These are phyloP conservation scores for Laothoe populi DNA, from an alignment of 2,888 invertebrate species.

Conservation along the genomic window DNA sequence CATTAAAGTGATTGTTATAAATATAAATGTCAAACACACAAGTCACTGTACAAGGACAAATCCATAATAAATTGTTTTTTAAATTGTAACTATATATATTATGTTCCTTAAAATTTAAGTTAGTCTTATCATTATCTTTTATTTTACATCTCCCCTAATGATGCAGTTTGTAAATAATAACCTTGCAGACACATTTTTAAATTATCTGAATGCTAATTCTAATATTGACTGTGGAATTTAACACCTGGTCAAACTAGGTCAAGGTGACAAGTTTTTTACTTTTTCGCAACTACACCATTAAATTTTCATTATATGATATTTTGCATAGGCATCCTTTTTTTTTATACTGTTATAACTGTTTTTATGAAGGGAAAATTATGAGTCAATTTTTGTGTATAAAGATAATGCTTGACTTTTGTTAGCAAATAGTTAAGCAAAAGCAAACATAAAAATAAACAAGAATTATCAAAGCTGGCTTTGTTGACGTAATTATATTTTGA, in stretches of 20 bases:
- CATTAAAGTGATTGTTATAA: too few relatives aligned
- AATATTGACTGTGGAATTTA: conserved; percentile 17
- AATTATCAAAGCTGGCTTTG: too few relatives aligned
- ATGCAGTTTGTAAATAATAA: not conserved
- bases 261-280: conserved; percentile 2
- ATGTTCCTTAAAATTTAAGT: not conserved
- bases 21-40: too few relatives aligned
- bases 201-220: not conserved
- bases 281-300: not conserved
- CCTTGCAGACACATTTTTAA: not conserved
- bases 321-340: not conserved
- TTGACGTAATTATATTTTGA: too few relatives aligned
- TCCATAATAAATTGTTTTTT: not conserved
- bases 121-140: not conserved
- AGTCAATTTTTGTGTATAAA: too few relatives aligned
- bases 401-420: too few relatives aligned
- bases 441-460: too few relatives aligned
- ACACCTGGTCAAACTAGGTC: conserved; percentile 7
- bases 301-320: not conserved
- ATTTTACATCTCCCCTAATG: not conserved
- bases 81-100: not conserved
- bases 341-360: not conserved
- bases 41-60: not conserved
- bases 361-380: not conserved
- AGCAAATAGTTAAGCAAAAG: too few relatives aligned